Base-by-base conservation (phyloP, 2,888 invertebrate genomes). In the Macrosiphum euphorbiae region DNA sequence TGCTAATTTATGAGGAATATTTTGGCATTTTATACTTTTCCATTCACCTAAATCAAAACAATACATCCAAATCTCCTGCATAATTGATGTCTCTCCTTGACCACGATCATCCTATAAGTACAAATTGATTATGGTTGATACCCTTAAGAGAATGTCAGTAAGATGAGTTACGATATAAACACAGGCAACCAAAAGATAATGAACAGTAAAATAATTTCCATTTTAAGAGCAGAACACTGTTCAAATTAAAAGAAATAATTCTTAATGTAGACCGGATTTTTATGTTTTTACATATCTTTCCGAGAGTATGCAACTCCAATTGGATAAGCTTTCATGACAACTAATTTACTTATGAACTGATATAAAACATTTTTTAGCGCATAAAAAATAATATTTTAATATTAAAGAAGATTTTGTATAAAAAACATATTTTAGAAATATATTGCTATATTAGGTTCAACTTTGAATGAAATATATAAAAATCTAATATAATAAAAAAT, bases 31-130 rank as follows among this genome's bases (percentile, higher is more conserved):
- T 94, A 97, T 96, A 95, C 97, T 97, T 94, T 96, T 97, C 99
- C 99, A 99, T 95, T 96, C 97, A 93, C 97, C 97, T 5, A 97
- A 97, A 16, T 97, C 97, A 95, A 98, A 97, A 95, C 98, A 98
- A 96, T 97, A 99, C 95, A 97, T 97, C 99, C 99, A 99, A 28
- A 99, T 96, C 96, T 98, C 98, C 95, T 97, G 97, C 95, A 98
- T 87, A 3, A 16, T 44, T 44, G 90, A 98, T 41, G 98, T 96
- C 1, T 97, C 97, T 94, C 96, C 96, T 50, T 96, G 96, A 5
- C 96, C 96, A 96, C 97, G 97, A 55, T 47, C 95, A 67, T 95
- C 95, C 67, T 94, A 20, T 16, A 78, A 78, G 35, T 78, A 78
- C 2, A 78, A 8, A 78, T 78, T 8, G 8, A 35, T 78, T 35